These are phyloP conservation scores for Cheiracanthium punctorium DNA, from an alignment of 2,888 invertebrate species.

Conservation along the genomic window DNA sequence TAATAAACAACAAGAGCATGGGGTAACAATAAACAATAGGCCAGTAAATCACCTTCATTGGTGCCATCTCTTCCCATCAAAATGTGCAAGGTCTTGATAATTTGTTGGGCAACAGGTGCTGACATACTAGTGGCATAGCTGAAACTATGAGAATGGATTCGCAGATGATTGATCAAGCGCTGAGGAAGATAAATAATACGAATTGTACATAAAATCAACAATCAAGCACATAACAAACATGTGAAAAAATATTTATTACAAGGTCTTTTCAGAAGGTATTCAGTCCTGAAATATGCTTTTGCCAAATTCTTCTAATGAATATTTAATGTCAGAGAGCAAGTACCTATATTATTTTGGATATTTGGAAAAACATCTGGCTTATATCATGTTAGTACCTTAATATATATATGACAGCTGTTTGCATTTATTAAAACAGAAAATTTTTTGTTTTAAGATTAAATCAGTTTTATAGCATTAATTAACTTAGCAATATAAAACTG, in stretches of 20 bases:
- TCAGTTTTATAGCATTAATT: too few relatives aligned
- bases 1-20: neutral
- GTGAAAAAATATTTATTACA: neutral
- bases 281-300: neutral
- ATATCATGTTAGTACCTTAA: too few relatives aligned
- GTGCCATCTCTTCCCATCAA: constrained; percentile 90
- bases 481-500: too few relatives aligned
- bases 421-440: too few relatives aligned
- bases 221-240: neutral
- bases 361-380: too few relatives aligned
- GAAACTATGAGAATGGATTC: constrained; percentile 87
- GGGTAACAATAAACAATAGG: constrained; percentile 34
- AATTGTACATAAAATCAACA: neutral
- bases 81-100: constrained; percentile 89
- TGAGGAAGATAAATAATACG: constrained; percentile 75
- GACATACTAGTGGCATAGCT: constrained; percentile 92
- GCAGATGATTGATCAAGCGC: constrained; percentile 85
- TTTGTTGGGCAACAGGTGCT: constrained; percentile 92
- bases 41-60: constrained; percentile 79
- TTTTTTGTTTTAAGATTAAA: too few relatives aligned
- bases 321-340: too few relatives aligned
- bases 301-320: too few relatives aligned
- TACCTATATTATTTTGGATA: too few relatives aligned
- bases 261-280: neutral
- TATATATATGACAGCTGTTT: too few relatives aligned